Conservation (phyloP, 2,888 invertebrate species). For the Tillus elongatus region DNA sequence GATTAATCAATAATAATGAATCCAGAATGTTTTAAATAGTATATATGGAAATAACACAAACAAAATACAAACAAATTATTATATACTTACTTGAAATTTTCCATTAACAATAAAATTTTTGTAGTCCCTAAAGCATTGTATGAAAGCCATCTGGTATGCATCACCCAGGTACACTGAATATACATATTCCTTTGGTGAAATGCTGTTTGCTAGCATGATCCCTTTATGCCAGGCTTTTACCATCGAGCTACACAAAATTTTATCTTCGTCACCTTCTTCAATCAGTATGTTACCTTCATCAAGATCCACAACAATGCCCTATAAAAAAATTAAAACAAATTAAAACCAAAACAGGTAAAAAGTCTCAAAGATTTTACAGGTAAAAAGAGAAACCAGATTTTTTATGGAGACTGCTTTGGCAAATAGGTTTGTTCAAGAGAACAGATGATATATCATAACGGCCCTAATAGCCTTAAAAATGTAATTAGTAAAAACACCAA, state of each 20-base stretch:
- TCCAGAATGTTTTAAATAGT: too few relatives aligned
- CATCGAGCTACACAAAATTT: conserved; percentile 61
- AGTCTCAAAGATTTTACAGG: too few relatives aligned
- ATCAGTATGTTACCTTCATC: conserved; percentile 54
- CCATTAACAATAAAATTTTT: conserved; percentile 47
- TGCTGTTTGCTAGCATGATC: conserved; percentile 41
- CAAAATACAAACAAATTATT: too few relatives aligned
- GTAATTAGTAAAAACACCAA: too few relatives aligned
- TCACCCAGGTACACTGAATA: conserved; percentile 70
- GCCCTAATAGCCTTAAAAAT: too few relatives aligned
- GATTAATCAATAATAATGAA: too few relatives aligned
- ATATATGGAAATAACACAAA: too few relatives aligned
- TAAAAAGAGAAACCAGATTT: too few relatives aligned
- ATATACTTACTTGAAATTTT: conserved; percentile 36
- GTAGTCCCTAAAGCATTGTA: conserved; percentile 66
- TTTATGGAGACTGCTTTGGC: too few relatives aligned
- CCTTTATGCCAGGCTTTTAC: conserved; percentile 59
- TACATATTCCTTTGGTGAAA: conserved; percentile 45
- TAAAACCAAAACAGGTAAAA: background rate
- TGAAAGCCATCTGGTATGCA: conserved; percentile 69
- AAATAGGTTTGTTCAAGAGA: too few relatives aligned
- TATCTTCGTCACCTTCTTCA: conserved; percentile 67
- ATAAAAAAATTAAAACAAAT: conserved; percentile 25
- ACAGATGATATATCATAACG: too few relatives aligned
- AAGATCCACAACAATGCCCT: conserved; percentile 69